A percentile compares a stretch with the other conserved stretches of the same genome.
phyloP scores from a whole-genome alignment of 2,113 vertebrate genomes.

The Chamaetylas fuelleborni region DNA sequence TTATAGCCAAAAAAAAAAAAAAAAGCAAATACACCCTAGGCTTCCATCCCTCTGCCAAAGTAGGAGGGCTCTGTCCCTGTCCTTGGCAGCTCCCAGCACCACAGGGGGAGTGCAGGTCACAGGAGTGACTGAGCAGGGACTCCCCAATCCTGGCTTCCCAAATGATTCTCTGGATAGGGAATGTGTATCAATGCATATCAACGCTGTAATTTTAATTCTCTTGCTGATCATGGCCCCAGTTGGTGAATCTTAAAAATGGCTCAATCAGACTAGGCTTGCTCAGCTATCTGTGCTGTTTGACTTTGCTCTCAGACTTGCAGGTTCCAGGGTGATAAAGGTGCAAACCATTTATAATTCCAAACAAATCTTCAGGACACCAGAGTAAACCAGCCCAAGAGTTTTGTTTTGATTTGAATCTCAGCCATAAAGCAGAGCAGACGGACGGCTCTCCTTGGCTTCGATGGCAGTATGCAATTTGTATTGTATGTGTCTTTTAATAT shows the following conservation, averaged over 20 bases:
- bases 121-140: not conserved
- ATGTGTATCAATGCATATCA: not conserved
- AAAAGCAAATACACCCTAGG: not conserved
- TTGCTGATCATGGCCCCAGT: not conserved
- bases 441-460: slow-evolving; percentile 58
- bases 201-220: not conserved
- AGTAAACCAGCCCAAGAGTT: slow-evolving; percentile 40
- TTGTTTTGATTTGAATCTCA: slow-evolving; percentile 42
- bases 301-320: slow-evolving; percentile 35
- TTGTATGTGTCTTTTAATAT: slow-evolving; percentile 67
- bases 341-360: not conserved
- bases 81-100: not conserved
- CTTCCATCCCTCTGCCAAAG: not conserved
- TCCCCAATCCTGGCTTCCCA: not conserved
- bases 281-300: slow-evolving; percentile 42
- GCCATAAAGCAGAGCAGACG: slow-evolving; percentile 58
- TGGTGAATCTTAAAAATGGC: slow-evolving; percentile 45
- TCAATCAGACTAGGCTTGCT: slow-evolving; percentile 71
- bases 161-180: not conserved
- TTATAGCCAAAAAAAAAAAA: not conserved
- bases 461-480: slow-evolving; percentile 75
- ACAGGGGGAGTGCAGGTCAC: not conserved
- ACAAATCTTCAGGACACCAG: slow-evolving; percentile 45
- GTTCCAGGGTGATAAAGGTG: slow-evolving; percentile 41
- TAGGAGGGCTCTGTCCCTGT: not conserved